phyloP scores from a whole-genome alignment of 2,888 invertebrate genomes.

The Temnothorax ravouxi region DNA sequence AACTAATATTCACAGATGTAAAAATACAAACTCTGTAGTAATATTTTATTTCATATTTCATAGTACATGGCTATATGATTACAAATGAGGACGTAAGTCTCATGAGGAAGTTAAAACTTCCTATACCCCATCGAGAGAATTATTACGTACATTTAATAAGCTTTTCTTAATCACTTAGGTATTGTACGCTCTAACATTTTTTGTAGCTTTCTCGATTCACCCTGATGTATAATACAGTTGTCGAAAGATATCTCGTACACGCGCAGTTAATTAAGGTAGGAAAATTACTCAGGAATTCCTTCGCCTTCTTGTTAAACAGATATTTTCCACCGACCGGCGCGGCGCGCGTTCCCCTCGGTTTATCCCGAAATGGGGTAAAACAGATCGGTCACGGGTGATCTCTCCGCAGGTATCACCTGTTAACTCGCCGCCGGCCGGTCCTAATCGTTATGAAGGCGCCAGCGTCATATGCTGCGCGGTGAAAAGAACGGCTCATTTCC shows the following conservation, averaged over 20 bases:
- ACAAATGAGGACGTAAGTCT: too few relatives aligned
- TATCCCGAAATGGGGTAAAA: slow-evolving; percentile 36
- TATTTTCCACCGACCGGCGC: slow-evolving; percentile 30
- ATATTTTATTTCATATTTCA: background rate
- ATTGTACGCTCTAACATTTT: background rate
- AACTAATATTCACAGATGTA: background rate
- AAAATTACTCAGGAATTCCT: slow-evolving; percentile 29
- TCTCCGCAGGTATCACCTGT: slow-evolving; percentile 64
- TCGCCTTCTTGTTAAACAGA: background rate
- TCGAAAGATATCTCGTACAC: background rate
- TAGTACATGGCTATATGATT: too few relatives aligned
- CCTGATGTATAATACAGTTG: background rate
- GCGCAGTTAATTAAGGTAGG: slow-evolving; percentile 26
- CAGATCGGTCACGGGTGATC: slow-evolving; percentile 52
- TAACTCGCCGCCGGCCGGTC: slow-evolving; percentile 56
- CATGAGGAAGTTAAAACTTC: too few relatives aligned
- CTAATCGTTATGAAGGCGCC: slow-evolving; percentile 65
- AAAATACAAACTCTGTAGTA: background rate
- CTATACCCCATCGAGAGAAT: background rate
- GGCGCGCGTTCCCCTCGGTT: slow-evolving; percentile 5
- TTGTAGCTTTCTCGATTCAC: background rate
- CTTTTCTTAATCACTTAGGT: background rate
- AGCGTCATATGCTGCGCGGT: slow-evolving; percentile 75
- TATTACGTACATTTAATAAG: background rate
- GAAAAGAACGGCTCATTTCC: slow-evolving; percentile 60